Base-by-base conservation (phyloP, 2,888 invertebrate species). In the Callimorpha dominula region DNA sequence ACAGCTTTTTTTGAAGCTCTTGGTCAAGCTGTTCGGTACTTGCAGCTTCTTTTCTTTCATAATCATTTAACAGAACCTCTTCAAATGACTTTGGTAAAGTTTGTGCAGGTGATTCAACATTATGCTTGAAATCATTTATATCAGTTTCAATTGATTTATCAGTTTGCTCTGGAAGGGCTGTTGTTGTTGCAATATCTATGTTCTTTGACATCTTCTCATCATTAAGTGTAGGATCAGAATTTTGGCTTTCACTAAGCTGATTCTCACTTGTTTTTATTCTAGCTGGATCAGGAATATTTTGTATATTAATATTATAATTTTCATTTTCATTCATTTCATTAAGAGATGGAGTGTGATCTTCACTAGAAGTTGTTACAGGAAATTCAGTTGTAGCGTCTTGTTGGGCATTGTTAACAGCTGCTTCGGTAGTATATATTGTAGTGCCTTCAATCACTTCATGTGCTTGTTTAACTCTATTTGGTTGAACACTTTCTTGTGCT, bases 391-490 rank as follows among this genome's bases (percentile, higher is more conserved):
- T 81, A 50, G 75, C 74, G 75, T 84, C 85, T 65, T 83, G 78
- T 46, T 81, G 78, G 43, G 73, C 78, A 70, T 71, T 50, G 70
- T 77, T 78, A 50, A 71, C 75, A 68, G 86, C 72, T 63, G 91
- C 76, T 78, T 93, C 91, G 12, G 92, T 90, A 5, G 92, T 90
- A 78, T 95, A 96, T 81, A 97, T 93, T 42, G 96, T 97, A 15
- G 97, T 97, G 17, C 97, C 97, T 89, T 97, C 97, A 80, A 97
- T 91, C 46, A 97, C 94, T 89, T 95, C 94, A 87, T 93, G 94
- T 20, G 90, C 81, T 78, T 93, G 91, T 77, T 92, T 91, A 40
- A 95, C 95, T 82, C 91, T 95, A 77, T 94, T 88, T 64, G 95
- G 95, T 67, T 91, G 90, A 5, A 95, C 90, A 68, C 82, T 72